Evolutionary conservation across 2,888 invertebrate species (phyloP).

Genomic region (Allolobophora icterica): DNA sequence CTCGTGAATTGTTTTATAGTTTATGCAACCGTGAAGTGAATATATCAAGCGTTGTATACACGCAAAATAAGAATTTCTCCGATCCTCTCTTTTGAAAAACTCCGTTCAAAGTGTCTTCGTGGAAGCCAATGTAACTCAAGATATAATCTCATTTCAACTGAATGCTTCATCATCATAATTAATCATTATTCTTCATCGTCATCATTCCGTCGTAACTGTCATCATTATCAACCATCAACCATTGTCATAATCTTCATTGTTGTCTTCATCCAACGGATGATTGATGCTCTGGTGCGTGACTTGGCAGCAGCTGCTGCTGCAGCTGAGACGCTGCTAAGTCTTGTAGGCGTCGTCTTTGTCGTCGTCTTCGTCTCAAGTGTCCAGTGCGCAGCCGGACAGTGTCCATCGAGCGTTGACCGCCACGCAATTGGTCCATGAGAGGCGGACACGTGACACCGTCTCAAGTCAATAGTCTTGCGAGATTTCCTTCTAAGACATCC

Average conservation of each 20-base stretch:
- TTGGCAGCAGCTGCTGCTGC: background rate
- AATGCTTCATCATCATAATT: too few species aligned
- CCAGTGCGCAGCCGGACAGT: background rate
- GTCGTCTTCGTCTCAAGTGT: background rate
- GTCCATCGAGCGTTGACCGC: background rate
- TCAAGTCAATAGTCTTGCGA: slow-evolving; percentile 22
- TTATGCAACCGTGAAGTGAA: too few species aligned
- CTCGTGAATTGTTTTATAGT: too few species aligned
- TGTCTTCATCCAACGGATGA: background rate
- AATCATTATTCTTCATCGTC: too few species aligned
- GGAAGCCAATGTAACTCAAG: too few species aligned
- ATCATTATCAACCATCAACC: background rate
- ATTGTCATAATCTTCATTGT: background rate
- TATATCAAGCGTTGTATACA: too few species aligned
- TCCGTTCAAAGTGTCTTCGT: too few species aligned
- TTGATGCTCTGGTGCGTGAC: background rate
- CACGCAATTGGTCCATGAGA: background rate
- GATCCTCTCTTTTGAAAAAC: too few species aligned
- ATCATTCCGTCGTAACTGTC: background rate
- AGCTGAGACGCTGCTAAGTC: background rate
- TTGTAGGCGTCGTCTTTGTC: background rate
- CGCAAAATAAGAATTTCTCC: too few species aligned
- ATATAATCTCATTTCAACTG: too few species aligned
- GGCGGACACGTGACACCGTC: background rate
- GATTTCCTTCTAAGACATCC: background rate